A percentile compares a stretch with the other conserved stretches of the same genome.
phyloP scores from a whole-genome alignment of 2,113 vertebrate species.

The Tenebrosternarchus preto region DNA sequence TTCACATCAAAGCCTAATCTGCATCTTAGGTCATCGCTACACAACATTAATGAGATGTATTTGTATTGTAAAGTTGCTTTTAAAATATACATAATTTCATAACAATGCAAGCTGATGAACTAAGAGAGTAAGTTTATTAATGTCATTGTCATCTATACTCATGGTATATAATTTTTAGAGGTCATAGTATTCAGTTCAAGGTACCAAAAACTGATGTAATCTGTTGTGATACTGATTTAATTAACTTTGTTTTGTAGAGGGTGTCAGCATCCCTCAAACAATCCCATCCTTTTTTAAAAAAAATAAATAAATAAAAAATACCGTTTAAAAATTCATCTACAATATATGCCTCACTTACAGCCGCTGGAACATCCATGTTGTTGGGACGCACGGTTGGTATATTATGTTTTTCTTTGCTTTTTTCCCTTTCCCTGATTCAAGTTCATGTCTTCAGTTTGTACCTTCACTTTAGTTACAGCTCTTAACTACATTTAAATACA shows the following conservation, averaged over 20 bases:
- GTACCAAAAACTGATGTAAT: background rate
- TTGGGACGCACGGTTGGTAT: no score
- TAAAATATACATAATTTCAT: background rate
- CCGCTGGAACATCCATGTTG: no score
- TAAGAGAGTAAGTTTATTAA: background rate
- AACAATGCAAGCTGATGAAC: background rate
- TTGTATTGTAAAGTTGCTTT: background rate
- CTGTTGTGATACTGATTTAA: background rate
- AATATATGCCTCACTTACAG: no score
- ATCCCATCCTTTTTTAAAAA: background rate
- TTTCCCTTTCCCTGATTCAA: background rate
- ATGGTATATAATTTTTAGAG: constrained; percentile 14
- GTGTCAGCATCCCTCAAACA: background rate
- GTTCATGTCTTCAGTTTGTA: background rate
- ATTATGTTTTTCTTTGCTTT: background rate
- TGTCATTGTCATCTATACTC: background rate
- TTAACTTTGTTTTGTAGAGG: constrained; percentile 18
- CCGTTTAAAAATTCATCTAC: background rate
- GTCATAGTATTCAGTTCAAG: background rate
- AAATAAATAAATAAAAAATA: constrained; percentile 24
- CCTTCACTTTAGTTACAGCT: background rate
- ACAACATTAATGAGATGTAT: background rate
- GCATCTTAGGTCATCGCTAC: background rate
- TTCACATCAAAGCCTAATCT: background rate
- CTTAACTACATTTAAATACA: background rate